Evolutionary conservation across 1,140 invertebrate genomes (phyloP).

Genomic region (Notospermus geniculatus): DNA sequence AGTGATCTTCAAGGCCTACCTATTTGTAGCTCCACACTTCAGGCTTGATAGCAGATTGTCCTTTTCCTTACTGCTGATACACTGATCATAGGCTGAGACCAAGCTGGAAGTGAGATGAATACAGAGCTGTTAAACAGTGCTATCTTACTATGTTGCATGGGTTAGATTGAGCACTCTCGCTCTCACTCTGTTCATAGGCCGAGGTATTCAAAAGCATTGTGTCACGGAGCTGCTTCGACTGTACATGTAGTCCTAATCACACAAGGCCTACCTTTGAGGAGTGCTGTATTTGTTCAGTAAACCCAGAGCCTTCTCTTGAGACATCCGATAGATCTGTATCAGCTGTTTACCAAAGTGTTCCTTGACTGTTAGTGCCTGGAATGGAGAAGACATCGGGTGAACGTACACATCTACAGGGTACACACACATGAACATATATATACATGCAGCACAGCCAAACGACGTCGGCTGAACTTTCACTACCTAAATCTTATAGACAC

Average conservation of each 20-base stretch:
- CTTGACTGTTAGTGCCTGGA: constrained; percentile 70
- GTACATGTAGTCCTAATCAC: too few species aligned
- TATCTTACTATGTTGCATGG: background rate
- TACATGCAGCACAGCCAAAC: background rate
- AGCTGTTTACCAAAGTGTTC: constrained; percentile 88
- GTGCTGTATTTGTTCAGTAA: constrained; percentile 78
- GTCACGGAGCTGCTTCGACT: too few species aligned
- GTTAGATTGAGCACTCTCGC: too few species aligned
- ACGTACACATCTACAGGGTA: background rate
- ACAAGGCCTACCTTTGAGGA: constrained; percentile 57
- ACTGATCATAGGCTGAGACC: constrained; percentile 56
- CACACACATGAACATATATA: background rate
- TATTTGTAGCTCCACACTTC: constrained; percentile 61
- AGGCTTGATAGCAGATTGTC: constrained; percentile 65
- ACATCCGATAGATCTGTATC: constrained; percentile 81
- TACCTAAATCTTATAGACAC: too few species aligned
- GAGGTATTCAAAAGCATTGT: too few species aligned
- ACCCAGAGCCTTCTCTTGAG: constrained; percentile 79
- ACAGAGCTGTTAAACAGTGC: too few species aligned
- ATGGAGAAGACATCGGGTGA: too few species aligned
- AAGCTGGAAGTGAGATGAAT: constrained; percentile 56
- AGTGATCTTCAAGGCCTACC: constrained; percentile 57
- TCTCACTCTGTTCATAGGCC: too few species aligned
- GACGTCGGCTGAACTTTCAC: background rate
- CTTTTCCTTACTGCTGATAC: constrained; percentile 60